phyloP scores from a whole-genome alignment of 2,888 invertebrate genomes.

The Thumatha senex region DNA sequence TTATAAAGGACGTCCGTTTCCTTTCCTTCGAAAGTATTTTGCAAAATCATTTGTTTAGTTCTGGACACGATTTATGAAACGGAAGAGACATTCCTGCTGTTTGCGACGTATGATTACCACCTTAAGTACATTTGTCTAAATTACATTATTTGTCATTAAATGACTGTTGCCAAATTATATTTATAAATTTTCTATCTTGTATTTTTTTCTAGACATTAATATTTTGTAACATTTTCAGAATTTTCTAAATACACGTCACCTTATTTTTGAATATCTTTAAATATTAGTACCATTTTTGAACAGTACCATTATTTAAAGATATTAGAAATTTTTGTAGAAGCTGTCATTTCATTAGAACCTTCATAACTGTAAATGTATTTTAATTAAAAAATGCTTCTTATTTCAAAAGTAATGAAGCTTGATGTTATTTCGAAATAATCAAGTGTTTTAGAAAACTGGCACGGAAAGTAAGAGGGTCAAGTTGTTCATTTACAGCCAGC shows the following conservation, averaged over 20 bases:
- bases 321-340: too few relatives aligned
- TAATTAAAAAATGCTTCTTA: neutral
- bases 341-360: too few relatives aligned
- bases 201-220: neutral
- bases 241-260: too few relatives aligned
- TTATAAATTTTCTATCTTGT: neutral
- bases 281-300: too few relatives aligned
- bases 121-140: conserved; percentile 16
- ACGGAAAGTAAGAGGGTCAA: conserved; percentile 28
- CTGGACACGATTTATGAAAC: conserved; percentile 48
- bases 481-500: conserved; percentile 20
- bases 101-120: conserved; percentile 23
- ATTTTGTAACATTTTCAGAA: too few relatives aligned
- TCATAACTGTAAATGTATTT: too few relatives aligned
- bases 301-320: too few relatives aligned
- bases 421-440: conserved; percentile 11
- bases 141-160: neutral
- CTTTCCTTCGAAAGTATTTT: conserved; percentile 58
- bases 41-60: conserved; percentile 42
- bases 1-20: conserved; percentile 76
- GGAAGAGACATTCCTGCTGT: conserved; percentile 51
- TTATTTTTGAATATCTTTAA: too few relatives aligned
- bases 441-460: conserved; percentile 19
- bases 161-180: neutral
- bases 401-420: too few relatives aligned